These are phyloP conservation scores for Erebia ligea DNA, from an alignment of 2,888 invertebrate species.

Conservation along the genomic window DNA sequence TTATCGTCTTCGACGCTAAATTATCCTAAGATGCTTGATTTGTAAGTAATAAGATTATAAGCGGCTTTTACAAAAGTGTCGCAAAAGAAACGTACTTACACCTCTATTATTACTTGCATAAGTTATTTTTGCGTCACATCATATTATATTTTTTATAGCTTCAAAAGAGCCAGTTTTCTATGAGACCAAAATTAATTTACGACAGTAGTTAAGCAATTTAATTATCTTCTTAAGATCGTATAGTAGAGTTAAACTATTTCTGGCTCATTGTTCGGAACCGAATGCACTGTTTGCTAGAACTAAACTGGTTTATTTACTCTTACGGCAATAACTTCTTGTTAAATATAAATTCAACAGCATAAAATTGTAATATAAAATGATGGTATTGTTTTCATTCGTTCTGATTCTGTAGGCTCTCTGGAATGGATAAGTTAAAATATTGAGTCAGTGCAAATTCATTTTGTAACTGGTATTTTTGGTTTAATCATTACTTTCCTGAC, in stretches of 20 bases:
- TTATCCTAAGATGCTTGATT: not conserved
- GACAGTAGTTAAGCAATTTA: not conserved
- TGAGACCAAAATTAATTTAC: not conserved
- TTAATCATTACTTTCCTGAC: not conserved
- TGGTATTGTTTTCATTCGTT: conserved; percentile 15
- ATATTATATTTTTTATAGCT: too few relatives aligned
- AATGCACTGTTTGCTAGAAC: conserved; percentile 3
- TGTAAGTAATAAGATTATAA: not conserved
- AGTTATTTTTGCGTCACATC: too few relatives aligned
- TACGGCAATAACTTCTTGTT: conserved; percentile 14
- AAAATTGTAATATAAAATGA: conserved; percentile 15
- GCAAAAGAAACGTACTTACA: too few relatives aligned
- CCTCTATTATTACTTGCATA: too few relatives aligned
- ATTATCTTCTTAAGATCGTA: not conserved
- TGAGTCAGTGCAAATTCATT: not conserved
- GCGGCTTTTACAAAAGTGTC: too few relatives aligned
- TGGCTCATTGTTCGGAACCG: conserved; percentile 1
- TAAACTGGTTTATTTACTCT: conserved; percentile 7
- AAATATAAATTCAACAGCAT: conserved; percentile 9
- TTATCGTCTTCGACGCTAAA: too few relatives aligned
- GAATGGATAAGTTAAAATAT: conserved; percentile 9
- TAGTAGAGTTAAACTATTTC: not conserved
- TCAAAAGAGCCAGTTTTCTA: too few relatives aligned
- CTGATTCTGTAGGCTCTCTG: not conserved
- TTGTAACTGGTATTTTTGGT: not conserved